These are phyloP conservation scores for Morphnarchus princeps DNA, from an alignment of 2,113 vertebrate genomes.

Conservation along the genomic window DNA sequence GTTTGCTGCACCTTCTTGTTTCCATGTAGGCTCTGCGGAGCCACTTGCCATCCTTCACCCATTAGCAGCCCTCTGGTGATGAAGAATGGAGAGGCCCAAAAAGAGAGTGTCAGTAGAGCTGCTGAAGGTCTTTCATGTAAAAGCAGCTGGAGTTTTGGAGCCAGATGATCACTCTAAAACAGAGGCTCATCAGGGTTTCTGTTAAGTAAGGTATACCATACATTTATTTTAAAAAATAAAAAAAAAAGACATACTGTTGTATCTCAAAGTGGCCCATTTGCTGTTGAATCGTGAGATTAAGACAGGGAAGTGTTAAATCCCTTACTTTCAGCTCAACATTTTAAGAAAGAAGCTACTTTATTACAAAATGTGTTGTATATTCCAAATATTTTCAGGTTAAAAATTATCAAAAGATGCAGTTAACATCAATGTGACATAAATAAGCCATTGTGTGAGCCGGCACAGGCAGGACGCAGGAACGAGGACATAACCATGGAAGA, in stretches of 20 bases:
- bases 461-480: not conserved
- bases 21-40: not conserved
- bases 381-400: not conserved
- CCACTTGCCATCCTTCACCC: not conserved
- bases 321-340: not conserved
- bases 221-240: too few species aligned
- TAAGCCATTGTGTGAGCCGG: not conserved
- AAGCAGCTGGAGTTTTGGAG: not conserved
- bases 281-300: not conserved
- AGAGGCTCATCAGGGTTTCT: not conserved
- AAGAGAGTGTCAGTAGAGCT: not conserved
- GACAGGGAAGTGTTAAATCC: not conserved
- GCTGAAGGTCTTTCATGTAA: not conserved
- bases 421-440: not conserved
- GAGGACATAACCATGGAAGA: not conserved
- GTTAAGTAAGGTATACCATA: not conserved
- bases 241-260: fast-evolving
- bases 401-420: not conserved
- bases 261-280: not conserved
- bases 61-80: not conserved
- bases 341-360: not conserved
- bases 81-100: not conserved
- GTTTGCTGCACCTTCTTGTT: not conserved
- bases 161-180: not conserved
- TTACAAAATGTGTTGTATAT: not conserved